Conservation (phyloP, 2,113 vertebrate genomes). For the Tinamus guttatus region DNA sequence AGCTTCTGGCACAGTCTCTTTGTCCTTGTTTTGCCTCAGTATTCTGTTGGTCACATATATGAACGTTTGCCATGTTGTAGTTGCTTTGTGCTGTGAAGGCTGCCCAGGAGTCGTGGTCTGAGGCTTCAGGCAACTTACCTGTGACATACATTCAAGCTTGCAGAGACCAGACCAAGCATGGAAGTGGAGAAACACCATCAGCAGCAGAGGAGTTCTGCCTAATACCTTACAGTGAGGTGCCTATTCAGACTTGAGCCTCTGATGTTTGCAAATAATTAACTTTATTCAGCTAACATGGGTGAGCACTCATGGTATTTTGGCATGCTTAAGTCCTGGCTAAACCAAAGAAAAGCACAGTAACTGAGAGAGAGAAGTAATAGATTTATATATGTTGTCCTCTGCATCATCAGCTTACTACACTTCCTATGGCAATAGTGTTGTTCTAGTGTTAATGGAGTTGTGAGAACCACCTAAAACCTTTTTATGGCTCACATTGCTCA, state of each 20-base stretch:
- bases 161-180: not conserved
- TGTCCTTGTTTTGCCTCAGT: constrained; percentile 14
- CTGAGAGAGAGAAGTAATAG: not conserved
- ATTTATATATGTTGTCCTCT: not conserved
- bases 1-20: not conserved
- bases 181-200: not conserved
- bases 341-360: not conserved
- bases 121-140: not conserved
- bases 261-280: not conserved
- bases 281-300: not conserved
- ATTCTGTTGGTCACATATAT: not conserved
- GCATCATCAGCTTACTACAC: not conserved
- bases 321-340: not conserved
- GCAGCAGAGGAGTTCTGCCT: not conserved
- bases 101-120: not conserved
- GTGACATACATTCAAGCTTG: not conserved
- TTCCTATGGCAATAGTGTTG: not conserved
- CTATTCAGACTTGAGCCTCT: not conserved
- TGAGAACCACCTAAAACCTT: rapidly evolving
- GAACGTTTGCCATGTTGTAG: not conserved
- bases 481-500: not conserved
- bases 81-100: not conserved
- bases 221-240: not conserved
- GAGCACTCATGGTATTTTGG: not conserved
- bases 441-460: not conserved